Evolutionary conservation across 2,797 vertebrate species (phyloP), one percentile per base, ranked within the genome.

Genomic region (Peromyscus melanophrys): DNA sequence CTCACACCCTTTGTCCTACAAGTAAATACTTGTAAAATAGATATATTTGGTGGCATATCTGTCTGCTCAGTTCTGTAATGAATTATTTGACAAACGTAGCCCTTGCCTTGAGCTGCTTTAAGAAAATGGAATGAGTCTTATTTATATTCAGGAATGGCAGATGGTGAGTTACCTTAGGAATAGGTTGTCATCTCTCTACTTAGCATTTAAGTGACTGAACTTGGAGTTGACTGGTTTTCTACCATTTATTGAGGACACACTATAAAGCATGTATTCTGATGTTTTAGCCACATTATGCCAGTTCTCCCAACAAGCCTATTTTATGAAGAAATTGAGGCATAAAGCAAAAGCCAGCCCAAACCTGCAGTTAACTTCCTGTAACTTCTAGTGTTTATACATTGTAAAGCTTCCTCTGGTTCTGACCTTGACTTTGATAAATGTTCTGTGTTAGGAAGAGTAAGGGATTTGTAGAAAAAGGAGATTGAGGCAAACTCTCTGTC

Each of bases 101-200:
- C 6, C 17, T 91, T 93, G 55, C 4, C 71, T 80, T 89, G 11
- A 90, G 52, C 34, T 73, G 7, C 27, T 55, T 84, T 49, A 88
- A 61, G 52, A 93, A 71, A 81, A 86, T 81, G 21, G n/a, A 82
- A 11, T 59, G 19, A 89, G 31, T 34, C 8, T 17, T 95, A 96
- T 86, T 92, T 82, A 57, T 40, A 55, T 29, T 11, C 12, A 84
- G 61, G 55, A 84, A 89, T 80, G 49, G 89, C 14, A 71, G 78
- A 92, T 89, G 6, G 27, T 46, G 2, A 19, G 9, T 43, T 16
- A 81, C 80, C 94, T 91, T 86, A 94, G 80, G 92, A 92, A 93
- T 55, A 82, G 4, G 76, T 65, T 88, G 27, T 84, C 21, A 81
- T 93, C 89, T 95, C 29, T 85, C 23, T 87, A 7, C 31, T 86